phyloP scores from a whole-genome alignment of 2,797 vertebrate genomes.

The Fistularia commersonii region DNA sequence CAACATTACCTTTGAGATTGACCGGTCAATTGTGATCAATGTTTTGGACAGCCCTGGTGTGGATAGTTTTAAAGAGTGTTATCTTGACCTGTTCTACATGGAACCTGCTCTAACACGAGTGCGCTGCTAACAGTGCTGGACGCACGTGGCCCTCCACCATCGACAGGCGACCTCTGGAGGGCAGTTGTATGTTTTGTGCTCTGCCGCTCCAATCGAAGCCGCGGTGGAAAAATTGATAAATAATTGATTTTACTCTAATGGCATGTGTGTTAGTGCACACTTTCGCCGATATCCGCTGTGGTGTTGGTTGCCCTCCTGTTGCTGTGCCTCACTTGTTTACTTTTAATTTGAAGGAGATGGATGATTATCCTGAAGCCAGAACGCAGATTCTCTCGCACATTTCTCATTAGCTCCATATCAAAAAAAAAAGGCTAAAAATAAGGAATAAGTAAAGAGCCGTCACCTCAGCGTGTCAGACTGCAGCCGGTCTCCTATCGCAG shows the following conservation, averaged over 20 bases:
- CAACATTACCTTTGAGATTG: no score
- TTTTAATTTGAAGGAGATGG: no score
- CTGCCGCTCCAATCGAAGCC: constrained; percentile 27
- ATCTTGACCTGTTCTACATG: no score
- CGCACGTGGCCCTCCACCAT: constrained; percentile 55
- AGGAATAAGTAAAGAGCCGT: constrained; percentile 14
- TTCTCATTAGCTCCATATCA: no score
- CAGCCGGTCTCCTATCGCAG: constrained; percentile 48
- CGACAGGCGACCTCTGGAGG: constrained; percentile 40
- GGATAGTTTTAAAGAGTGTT: background rate
- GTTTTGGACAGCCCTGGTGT: no score
- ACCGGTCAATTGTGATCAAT: no score
- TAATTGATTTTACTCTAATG: constrained; percentile 65
- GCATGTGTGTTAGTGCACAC: constrained; percentile 19
- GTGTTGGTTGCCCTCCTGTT: background rate
- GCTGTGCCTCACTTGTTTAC: background rate
- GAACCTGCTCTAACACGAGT: no score
- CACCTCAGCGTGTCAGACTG: constrained; percentile 44
- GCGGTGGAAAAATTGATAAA: constrained; percentile 61
- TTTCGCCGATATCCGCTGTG: background rate
- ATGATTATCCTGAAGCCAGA: no score
- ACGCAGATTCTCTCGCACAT: no score
- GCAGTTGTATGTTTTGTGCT: constrained; percentile 7
- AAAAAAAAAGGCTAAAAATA: no score
- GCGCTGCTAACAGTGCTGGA: no score